A percentile compares a stretch with the other conserved stretches of the same genome.
Evolutionary conservation across 2,888 invertebrate genomes (phyloP).

Genomic region (Ferdinandea cuprea): DNA sequence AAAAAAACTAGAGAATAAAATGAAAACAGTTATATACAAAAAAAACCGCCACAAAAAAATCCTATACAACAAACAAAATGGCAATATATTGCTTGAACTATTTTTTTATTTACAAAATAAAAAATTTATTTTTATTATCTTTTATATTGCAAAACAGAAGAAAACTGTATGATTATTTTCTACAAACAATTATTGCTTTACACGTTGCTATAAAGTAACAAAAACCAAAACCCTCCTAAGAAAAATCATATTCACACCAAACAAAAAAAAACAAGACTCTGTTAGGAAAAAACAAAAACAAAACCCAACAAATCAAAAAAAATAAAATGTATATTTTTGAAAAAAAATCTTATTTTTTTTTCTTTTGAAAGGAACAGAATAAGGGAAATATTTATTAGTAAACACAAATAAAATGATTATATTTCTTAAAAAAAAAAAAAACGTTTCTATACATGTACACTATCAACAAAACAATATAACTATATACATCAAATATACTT

Average conservation of each 20-base stretch:
- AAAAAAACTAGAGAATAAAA: constrained; percentile 13
- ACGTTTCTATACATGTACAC: constrained; percentile 74
- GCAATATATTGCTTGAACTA: constrained; percentile 32
- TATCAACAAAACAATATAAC: constrained; percentile 42
- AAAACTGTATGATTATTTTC: constrained; percentile 5
- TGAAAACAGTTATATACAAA: constrained; percentile 6
- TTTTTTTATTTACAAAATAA: constrained; percentile 1
- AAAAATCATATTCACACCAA: constrained; percentile 53
- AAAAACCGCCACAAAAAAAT: constrained; percentile 21
- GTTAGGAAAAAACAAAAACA: constrained; percentile 1
- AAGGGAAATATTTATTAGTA: constrained; percentile 22
- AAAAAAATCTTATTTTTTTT: constrained; percentile 36
- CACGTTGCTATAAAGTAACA: constrained; percentile 47
- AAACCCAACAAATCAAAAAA: constrained; percentile 15
- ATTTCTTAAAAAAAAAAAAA: constrained; percentile 54
- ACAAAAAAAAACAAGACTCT: not conserved
- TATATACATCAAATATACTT: constrained; percentile 21
- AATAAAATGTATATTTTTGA: constrained; percentile 55
- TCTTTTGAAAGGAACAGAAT: constrained; percentile 57
- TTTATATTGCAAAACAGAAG: constrained; percentile 18
- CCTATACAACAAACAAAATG: constrained; percentile 17
- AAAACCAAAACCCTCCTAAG: constrained; percentile 68
- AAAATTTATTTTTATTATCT: not conserved
- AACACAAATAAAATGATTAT: constrained; percentile 27
- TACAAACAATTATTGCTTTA: constrained; percentile 30